These are phyloP conservation scores for Plecturocebus donacophilus DNA, from an alignment of 2,113 vertebrate genomes.

Conservation along the genomic window DNA sequence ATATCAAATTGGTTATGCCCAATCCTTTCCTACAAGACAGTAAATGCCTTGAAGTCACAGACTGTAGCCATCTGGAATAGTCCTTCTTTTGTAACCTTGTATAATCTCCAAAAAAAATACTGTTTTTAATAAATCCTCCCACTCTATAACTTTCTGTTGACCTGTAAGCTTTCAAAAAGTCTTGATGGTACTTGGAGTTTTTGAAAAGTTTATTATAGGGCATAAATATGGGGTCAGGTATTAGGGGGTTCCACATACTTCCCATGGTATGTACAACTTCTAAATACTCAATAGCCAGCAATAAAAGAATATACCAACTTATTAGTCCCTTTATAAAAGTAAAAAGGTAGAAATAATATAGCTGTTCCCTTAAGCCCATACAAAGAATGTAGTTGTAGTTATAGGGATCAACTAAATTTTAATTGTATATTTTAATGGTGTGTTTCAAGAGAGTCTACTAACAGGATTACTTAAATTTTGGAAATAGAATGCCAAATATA, in stretches of 20 bases:
- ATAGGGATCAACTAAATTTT: neutral
- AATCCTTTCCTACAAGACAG: neutral
- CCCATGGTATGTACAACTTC: neutral
- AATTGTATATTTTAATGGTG: constrained; percentile 17
- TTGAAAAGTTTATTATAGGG: neutral
- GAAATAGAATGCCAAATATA: neutral
- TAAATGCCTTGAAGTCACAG: neutral
- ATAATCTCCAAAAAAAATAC: neutral
- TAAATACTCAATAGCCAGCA: neutral
- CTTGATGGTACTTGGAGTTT: neutral
- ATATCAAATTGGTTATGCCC: neutral
- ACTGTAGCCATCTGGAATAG: neutral
- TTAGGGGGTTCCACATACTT: neutral
- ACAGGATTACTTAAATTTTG: neutral
- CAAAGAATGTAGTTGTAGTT: neutral
- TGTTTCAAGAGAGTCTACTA: neutral
- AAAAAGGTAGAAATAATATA: neutral
- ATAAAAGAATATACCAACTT: neutral
- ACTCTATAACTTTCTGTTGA: neutral
- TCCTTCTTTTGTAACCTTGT: neutral
- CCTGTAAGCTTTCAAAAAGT: neutral
- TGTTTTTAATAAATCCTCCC: neutral
- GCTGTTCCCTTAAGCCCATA: neutral
- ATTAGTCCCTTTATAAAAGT: neutral
- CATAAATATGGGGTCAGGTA: neutral